phyloP scores from a whole-genome alignment of 2,797 vertebrate species.

The Denticeps clupeoides region DNA sequence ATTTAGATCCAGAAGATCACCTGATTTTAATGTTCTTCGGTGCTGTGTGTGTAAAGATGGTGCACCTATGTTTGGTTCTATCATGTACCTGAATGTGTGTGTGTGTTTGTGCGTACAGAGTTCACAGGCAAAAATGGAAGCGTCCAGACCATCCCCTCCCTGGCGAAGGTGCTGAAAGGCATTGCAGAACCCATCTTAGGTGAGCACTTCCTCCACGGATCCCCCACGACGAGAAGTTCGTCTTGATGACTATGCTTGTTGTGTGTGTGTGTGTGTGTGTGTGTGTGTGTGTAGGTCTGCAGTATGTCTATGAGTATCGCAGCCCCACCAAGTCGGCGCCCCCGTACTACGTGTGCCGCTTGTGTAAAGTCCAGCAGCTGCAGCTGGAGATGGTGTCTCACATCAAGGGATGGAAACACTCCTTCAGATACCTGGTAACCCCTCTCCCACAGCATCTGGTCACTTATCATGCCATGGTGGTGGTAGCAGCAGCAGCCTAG shows the following conservation, averaged over 20 bases:
- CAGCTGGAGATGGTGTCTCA: constrained; percentile 62
- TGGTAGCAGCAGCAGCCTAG: no score
- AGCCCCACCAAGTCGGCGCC: constrained; percentile 62
- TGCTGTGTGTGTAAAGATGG: no score
- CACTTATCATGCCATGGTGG: neutral
- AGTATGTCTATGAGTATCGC: constrained; percentile 69
- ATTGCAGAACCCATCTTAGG: constrained; percentile 51
- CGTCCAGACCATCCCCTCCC: constrained; percentile 52
- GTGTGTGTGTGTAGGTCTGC: constrained; percentile 51
- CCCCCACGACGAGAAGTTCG: no score
- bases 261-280: neutral
- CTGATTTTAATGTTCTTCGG: constrained; percentile 11
- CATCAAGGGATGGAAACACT: constrained; percentile 63
- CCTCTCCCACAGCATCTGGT: neutral
- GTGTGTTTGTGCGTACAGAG: constrained; percentile 42
- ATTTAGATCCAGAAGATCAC: no score
- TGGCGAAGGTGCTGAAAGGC: constrained; percentile 47
- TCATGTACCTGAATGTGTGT: constrained; percentile 11
- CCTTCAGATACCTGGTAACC: constrained; percentile 58
- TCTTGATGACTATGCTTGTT: constrained; percentile 6
- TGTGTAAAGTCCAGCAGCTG: constrained; percentile 52
- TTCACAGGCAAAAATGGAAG: constrained; percentile 43
- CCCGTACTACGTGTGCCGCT: constrained; percentile 66
- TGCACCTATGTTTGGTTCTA: no score
- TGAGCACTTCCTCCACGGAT: no score